Conservation (phyloP, 2,888 invertebrate species). For the Lasioglossum villosulum region DNA sequence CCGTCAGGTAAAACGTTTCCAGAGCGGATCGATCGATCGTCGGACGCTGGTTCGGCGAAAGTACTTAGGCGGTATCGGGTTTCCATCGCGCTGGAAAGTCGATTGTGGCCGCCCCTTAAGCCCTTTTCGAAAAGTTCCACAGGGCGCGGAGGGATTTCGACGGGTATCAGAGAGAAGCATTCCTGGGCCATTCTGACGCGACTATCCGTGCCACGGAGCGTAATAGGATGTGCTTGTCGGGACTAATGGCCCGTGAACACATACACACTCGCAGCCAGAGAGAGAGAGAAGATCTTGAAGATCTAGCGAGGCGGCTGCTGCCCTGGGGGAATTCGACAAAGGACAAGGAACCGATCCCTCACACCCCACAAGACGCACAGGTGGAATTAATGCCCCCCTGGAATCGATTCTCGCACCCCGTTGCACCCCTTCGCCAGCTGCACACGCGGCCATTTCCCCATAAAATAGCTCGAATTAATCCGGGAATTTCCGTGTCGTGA, state of each 20-base stretch:
- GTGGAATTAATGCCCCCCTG: slow-evolving; percentile 53
- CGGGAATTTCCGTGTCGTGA: not conserved
- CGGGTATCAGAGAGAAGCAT: slow-evolving; percentile 1
- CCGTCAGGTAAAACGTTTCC: slow-evolving; percentile 13
- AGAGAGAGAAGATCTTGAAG: slow-evolving; percentile 15
- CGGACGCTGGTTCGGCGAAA: slow-evolving; percentile 21
- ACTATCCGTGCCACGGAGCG: slow-evolving; percentile 33
- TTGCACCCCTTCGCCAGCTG: not conserved
- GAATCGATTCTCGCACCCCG: slow-evolving; percentile 35
- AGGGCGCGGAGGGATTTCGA: not conserved
- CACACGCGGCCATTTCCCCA: not conserved
- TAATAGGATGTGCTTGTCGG: slow-evolving; percentile 63
- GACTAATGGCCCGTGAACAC: slow-evolving; percentile 67
- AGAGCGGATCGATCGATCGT: slow-evolving; percentile 23
- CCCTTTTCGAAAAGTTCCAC: slow-evolving; percentile 42
- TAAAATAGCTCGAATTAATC: not conserved
- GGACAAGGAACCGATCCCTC: slow-evolving; percentile 26
- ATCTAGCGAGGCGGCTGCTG: not conserved
- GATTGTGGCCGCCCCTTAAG: slow-evolving; percentile 36
- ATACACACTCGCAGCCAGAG: slow-evolving; percentile 31
- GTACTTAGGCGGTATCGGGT: slow-evolving; percentile 44
- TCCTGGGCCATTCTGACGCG: slow-evolving; percentile 25
- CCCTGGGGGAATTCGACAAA: not conserved
- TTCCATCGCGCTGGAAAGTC: slow-evolving; percentile 44
- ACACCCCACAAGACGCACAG: slow-evolving; percentile 27